Base-by-base conservation (phyloP, 2,797 vertebrate species). In the Sandelia bainsii region DNA sequence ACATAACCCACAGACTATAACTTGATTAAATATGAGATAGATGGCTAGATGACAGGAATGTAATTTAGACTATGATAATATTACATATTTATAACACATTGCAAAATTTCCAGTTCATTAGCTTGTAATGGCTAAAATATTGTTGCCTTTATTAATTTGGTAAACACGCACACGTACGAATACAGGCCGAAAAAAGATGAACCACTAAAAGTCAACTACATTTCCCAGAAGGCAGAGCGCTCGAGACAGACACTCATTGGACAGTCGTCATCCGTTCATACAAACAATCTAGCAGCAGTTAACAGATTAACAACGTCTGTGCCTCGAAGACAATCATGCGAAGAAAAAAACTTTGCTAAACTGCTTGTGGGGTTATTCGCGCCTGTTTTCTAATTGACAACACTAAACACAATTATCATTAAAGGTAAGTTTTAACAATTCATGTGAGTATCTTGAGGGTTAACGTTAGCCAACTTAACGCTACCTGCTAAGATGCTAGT, bases 161-260 rank as follows among this genome's bases (percentile, higher is more conserved):
- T 20, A 48, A 5, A 56, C 20, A 56, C 4, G 1, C 20, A 25
- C 16, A 25, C 10, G 23, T 45, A 42, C 12, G 50, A 5, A 19
- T 3, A 6, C 12, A 27, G 1, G 1, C 19, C 34, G 1, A 34
- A 42, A 45, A 37, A 6, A 6, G 0, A 1, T 0, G 0, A 9
- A 20, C 8, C 29, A 0, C 54, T 1, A 51, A 2, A 1, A 1
- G 3, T 46, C 4, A 79, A 93, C 93, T 70, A 53, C 93, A 82
- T 88, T 91, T 83, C 93, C 93, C 92, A 90, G 37, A 85, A 87
- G 49, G 57, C 75, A 54, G 23, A 0, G 1, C 1, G 16, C 5
- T 1, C 1, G 0, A 40, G 48, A 0, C 6, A 3, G 23, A 16
- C 19, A 44, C 56, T 87, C 87, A 94, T 94, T 94, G 92, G 93